A percentile compares a stretch with the other conserved stretches of the same genome.
Evolutionary conservation across 2,797 vertebrate species (phyloP).

Genomic region (Alcedo quadribrachys): DNA sequence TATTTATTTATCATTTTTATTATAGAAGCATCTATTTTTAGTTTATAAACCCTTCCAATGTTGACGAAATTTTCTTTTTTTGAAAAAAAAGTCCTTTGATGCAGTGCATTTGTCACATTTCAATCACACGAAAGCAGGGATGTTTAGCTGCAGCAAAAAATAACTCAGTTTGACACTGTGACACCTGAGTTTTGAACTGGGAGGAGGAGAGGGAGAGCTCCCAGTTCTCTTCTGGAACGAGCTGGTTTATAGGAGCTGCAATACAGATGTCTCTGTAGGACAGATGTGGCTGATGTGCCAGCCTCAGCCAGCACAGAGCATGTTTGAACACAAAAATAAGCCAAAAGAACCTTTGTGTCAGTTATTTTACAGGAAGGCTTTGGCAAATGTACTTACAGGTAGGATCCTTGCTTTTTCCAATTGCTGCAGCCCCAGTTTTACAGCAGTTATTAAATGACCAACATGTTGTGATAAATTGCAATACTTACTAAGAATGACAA

Average conservation of each 20-base stretch:
- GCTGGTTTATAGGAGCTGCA: constrained; percentile 64
- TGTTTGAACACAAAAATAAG: constrained; percentile 5
- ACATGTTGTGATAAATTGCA: constrained; percentile 1
- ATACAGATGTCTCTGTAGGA: not conserved
- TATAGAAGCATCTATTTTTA: not conserved
- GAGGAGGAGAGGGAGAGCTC: not conserved
- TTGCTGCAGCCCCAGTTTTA: not conserved
- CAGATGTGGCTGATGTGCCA: not conserved
- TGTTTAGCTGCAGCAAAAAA: constrained; percentile 21
- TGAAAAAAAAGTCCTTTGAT: not conserved
- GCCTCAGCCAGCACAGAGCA: not conserved
- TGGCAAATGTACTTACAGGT: not conserved
- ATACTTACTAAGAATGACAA: not conserved
- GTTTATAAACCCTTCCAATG: not conserved
- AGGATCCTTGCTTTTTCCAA: not conserved
- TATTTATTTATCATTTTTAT: too few relatives aligned
- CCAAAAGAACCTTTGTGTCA: not conserved
- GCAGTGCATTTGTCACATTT: not conserved
- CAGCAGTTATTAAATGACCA: constrained; percentile 4
- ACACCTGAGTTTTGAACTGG: not conserved
- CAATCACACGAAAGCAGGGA: not conserved
- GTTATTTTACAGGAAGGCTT: not conserved
- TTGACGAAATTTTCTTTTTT: not conserved
- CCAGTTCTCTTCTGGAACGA: constrained; percentile 72
- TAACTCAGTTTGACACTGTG: not conserved